Evolutionary conservation across 2,888 invertebrate species (phyloP).

Genomic region (Rhamnusium bicolor): DNA sequence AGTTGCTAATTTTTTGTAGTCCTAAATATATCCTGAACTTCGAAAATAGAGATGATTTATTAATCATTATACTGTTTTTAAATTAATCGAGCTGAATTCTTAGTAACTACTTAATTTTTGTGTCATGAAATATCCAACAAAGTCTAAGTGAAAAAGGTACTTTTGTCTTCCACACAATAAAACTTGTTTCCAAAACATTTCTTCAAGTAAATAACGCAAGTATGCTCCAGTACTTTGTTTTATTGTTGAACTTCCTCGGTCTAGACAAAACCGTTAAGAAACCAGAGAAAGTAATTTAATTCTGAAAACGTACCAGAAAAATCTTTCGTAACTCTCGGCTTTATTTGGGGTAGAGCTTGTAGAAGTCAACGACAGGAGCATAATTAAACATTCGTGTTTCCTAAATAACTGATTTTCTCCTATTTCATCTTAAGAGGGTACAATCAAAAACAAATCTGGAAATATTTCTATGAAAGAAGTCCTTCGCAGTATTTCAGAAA

Average conservation of each 20-base stretch:
- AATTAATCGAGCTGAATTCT: background rate
- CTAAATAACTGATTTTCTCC: background rate
- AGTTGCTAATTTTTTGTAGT: no score
- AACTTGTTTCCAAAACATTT: background rate
- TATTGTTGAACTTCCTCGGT: background rate
- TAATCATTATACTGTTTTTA: background rate
- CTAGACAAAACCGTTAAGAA: background rate
- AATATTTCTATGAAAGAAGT: background rate
- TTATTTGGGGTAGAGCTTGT: background rate
- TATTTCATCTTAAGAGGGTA: background rate
- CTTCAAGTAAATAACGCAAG: background rate
- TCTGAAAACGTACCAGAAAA: background rate
- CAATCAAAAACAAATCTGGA: conserved; percentile 9
- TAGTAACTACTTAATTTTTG: background rate
- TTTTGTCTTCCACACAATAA: background rate
- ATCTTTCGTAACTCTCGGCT: background rate
- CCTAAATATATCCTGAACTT: no score
- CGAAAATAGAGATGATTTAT: background rate
- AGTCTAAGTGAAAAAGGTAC: background rate
- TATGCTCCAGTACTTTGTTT: background rate
- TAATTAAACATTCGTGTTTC: background rate
- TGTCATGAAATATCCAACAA: background rate
- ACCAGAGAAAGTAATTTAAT: conserved; percentile 10
- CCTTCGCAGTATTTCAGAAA: background rate
- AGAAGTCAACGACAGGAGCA: background rate